Evolutionary conservation across 2,888 invertebrate genomes (phyloP), one percentile per base, ranked within the genome.

Genomic region (Coremacera marginata): DNA sequence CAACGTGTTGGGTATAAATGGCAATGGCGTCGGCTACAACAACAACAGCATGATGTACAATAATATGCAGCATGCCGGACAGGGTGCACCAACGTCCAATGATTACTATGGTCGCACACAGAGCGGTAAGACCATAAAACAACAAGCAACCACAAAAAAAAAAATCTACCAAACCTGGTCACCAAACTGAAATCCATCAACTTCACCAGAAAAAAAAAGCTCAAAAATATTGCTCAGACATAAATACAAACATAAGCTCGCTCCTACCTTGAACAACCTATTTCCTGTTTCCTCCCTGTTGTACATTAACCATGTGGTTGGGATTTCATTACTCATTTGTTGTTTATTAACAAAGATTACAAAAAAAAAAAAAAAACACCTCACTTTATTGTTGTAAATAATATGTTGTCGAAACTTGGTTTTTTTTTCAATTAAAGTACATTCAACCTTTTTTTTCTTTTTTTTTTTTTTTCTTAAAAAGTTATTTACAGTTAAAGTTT

Each of bases 31-130:
- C 82, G 84, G 84, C 83, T 87, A 86, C 84, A 86, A 85, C 80
- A 85, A 84, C 73, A 78, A 82, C 82, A 82, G 83, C 82, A 85
- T 86, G 85, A 85, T 86, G 84, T 86, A 84, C 84, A 85, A 84
- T 84, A 85, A 81, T 83, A 82, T 85, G 83, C 84, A 84, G 83
- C 86, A 86, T 84, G 34, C 70, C 34, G 78, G 77, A 71, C 82
- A 83, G 71, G 72, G 75, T 75, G 72, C 78, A 31, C 55, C 77
- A 52, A 74, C 77, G 63, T 77, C 87, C 82, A 89, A 87, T 86
- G 89, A 89, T 87, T 89, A 87, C 84, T 89, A 88, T 89, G 88
- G 73, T 65, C 84, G 37, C 86, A 86, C 84, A 81, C 89, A 88
- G 88, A 88, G 87, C 89, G 89, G 89, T 89, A 89, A 89, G 83